These are phyloP conservation scores for Phodopus roborovskii DNA, from an alignment of 2,113 vertebrate genomes.

Conservation along the genomic window DNA sequence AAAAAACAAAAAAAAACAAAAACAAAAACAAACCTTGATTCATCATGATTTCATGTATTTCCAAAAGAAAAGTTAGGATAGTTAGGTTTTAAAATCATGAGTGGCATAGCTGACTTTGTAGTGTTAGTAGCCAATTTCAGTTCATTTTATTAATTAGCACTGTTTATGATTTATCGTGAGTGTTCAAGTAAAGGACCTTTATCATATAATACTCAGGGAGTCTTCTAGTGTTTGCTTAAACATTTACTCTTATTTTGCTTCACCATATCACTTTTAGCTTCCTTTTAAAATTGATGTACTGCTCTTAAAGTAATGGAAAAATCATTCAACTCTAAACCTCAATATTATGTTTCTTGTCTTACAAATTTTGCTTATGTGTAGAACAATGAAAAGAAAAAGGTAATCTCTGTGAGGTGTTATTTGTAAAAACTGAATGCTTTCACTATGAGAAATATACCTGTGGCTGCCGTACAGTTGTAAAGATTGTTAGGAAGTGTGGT, in stretches of 20 bases:
- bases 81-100: conserved; percentile 49
- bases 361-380: conserved; percentile 1
- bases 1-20: no score
- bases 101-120: neutral
- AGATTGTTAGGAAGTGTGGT: conserved; percentile 43
- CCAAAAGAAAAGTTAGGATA: conserved; percentile 10
- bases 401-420: neutral
- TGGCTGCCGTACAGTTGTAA: neutral
- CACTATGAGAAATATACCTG: neutral
- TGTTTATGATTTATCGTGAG: conserved; percentile 1
- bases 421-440: conserved; percentile 2
- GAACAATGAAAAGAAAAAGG: neutral
- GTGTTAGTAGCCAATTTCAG: conserved; percentile 15
- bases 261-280: conserved; percentile 25
- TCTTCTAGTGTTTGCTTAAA: conserved; percentile 50
- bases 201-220: conserved; percentile 14
- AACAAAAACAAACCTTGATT: neutral
- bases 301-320: neutral
- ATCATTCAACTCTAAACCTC: conserved; percentile 40
- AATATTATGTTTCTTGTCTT: conserved; percentile 23
- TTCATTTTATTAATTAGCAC: conserved; percentile 34
- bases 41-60: conserved; percentile 50
- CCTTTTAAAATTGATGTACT: conserved; percentile 32
- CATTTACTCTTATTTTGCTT: conserved; percentile 41
- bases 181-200: conserved; percentile 50